A percentile compares a stretch with the other conserved stretches of the same genome.
Conservation (phyloP, 2,113 vertebrate genomes). For the Caracal caracal region DNA sequence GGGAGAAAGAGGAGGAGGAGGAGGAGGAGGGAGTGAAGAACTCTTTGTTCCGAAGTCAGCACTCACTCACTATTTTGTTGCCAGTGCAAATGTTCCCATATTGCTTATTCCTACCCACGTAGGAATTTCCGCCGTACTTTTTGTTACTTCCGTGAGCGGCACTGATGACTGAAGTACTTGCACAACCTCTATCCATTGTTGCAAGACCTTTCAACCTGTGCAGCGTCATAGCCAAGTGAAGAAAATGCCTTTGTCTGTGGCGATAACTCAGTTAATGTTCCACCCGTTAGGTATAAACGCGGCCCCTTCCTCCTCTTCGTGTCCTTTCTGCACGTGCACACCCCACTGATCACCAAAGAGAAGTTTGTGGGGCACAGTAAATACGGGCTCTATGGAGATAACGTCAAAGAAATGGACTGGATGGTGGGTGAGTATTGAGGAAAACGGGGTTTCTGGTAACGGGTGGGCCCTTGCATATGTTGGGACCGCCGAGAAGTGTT, state of each 20-base stretch:
- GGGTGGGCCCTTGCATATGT: rapidly evolving
- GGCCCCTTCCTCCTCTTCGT: constrained; percentile 89
- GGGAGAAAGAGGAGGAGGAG: not conserved
- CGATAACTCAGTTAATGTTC: no score
- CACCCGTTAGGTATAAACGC: constrained; percentile 66
- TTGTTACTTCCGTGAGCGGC: rapidly evolving
- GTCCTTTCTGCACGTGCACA: constrained; percentile 88
- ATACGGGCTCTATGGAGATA: constrained; percentile 89
- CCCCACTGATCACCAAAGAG: constrained; percentile 82
- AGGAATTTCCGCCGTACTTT: not conserved
- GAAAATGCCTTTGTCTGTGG: rapidly evolving
- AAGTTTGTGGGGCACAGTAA: constrained; percentile 87
- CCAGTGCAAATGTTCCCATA: not conserved
- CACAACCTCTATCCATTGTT: rapidly evolving
- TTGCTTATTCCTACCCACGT: not conserved
- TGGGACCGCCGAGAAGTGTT: rapidly evolving
- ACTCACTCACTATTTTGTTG: no score
- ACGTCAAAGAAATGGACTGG: constrained; percentile 90
- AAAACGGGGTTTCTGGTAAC: rapidly evolving
- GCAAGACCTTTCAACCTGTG: rapidly evolving
- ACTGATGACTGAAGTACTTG: rapidly evolving
- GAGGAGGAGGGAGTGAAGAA: not conserved
- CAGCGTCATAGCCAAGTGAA: no score
- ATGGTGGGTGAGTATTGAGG: constrained; percentile 84
- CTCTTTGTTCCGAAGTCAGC: not conserved